Percentiles rank a stretch among this genome's conserved stretches.
These are phyloP conservation scores for Lithobates sylvaticus DNA, from an alignment of 2,797 vertebrate species.

Conservation along the genomic window DNA sequence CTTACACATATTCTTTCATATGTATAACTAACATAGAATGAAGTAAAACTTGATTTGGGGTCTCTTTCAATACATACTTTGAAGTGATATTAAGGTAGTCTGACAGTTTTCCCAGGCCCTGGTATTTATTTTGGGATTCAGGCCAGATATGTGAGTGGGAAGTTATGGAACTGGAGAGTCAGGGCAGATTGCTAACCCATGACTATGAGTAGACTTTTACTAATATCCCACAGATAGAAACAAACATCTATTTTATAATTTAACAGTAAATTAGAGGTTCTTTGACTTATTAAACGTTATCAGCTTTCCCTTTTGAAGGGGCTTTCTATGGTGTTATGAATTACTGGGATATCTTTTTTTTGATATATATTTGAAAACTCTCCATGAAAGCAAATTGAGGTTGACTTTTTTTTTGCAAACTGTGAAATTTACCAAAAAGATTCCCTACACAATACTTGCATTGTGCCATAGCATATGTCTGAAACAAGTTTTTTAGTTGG, in stretches of 20 bases:
- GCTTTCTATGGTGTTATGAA: neutral
- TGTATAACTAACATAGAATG: neutral
- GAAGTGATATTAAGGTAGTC: conserved; percentile 1
- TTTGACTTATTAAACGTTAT: neutral
- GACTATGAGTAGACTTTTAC: neutral
- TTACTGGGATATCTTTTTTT: neutral
- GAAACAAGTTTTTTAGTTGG: too few species aligned
- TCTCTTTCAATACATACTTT: neutral
- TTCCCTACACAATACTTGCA: too few species aligned
- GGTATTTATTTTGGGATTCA: conserved; percentile 11
- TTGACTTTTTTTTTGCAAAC: neutral
- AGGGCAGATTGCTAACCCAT: neutral
- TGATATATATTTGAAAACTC: neutral
- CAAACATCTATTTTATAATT: neutral
- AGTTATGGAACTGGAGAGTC: neutral
- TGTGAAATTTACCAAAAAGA: too few species aligned
- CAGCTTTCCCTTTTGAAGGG: neutral
- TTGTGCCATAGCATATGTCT: too few species aligned
- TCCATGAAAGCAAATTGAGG: neutral
- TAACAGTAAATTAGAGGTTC: neutral
- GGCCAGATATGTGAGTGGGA: conserved; percentile 25
- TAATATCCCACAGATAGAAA: neutral
- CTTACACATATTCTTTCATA: too few species aligned
- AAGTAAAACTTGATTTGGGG: neutral
- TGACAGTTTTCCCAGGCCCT: conserved; percentile 37